Evolutionary conservation across 2,888 invertebrate genomes (phyloP).

Genomic region (Agelastica alni): DNA sequence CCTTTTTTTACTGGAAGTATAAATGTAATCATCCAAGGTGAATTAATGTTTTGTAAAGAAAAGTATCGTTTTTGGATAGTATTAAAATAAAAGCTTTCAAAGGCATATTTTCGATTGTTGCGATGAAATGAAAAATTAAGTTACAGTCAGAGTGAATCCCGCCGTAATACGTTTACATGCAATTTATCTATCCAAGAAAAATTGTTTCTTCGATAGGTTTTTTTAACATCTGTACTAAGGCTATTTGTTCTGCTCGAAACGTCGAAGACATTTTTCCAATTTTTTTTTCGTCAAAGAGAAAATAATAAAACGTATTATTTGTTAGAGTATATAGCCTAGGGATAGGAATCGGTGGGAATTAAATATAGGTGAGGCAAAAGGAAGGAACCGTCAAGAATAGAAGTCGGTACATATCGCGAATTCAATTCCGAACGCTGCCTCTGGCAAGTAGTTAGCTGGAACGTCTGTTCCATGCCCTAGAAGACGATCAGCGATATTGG

Average conservation of each 20-base stretch:
- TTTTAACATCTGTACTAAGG: constrained; percentile 5
- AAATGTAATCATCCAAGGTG: too few species aligned
- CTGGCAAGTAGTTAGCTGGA: constrained; percentile 47
- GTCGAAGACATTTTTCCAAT: constrained; percentile 18
- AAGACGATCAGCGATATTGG: constrained; percentile 40
- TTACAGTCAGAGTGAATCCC: too few species aligned
- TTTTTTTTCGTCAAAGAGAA: constrained; percentile 23
- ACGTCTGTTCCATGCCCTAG: constrained; percentile 45
- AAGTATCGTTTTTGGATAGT: too few species aligned
- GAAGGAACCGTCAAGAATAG: constrained; percentile 42
- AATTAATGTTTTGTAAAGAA: too few species aligned
- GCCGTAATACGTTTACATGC: too few species aligned
- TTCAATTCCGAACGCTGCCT: constrained; percentile 48
- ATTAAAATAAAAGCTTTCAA: too few species aligned
- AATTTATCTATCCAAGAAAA: constrained; percentile 3
- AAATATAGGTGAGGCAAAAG: constrained; percentile 45
- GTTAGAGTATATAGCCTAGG: constrained; percentile 39
- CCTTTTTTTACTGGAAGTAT: too few species aligned
- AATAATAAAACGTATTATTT: constrained; percentile 40
- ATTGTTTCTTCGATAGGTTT: background rate
- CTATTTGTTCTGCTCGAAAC: constrained; percentile 14
- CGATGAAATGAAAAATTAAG: too few species aligned
- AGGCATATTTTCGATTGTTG: too few species aligned
- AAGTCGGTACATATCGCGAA: constrained; percentile 47
- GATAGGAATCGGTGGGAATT: constrained; percentile 43